Base-by-base conservation (phyloP, 2,113 vertebrate species). In the Nothobranchius kuhntae region DNA sequence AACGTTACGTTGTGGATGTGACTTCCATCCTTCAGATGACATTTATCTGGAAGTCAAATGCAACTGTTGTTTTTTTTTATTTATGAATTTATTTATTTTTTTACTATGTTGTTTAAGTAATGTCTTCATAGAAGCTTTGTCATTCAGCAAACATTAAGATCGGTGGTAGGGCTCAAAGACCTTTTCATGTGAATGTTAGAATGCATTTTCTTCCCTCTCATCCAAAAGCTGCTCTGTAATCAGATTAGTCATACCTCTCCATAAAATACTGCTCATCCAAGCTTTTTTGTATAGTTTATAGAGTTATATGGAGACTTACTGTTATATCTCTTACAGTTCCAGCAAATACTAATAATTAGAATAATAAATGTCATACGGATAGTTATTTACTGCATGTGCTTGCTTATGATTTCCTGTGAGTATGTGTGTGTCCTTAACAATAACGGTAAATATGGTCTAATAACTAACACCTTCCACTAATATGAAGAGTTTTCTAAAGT, bases 381-480 rank as follows among this genome's bases (percentile, higher is more conserved):
- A 7, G 6, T 44, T 62, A 35, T 56, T 61, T 30, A 35, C 11
- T 58, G 53, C 54, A 50, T 72, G 12, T 68, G 57, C 15, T 30
- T 77, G 52, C 71, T 46, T 73, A 54, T 70, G 65, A 53, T 35
- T 66, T 65, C 10, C 1, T 74, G 21, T 21, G 21, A 21, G 21
- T 21, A 30, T 30, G 4, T 72, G 59, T 84, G 68, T 75, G 55
- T 62, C 38, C 68, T 30, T 30, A 30, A 46, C 66, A 53, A 63
- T 35, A 40, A 66, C 36, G 66, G 81, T 86, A 85, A 86, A 86
- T 80, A 73, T 84, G 91, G 65, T 71, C 73, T 80, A 64, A 82
- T 90, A 83, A 87, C 80, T 88, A 86, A 88, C 48, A 52, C 60
- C 68, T 62, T 58, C 65, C 53, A 71, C 68, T 73, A 40, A 69